Evolutionary conservation across 2,888 invertebrate genomes (phyloP).

Genomic region (Lasioglossum vierecki): DNA sequence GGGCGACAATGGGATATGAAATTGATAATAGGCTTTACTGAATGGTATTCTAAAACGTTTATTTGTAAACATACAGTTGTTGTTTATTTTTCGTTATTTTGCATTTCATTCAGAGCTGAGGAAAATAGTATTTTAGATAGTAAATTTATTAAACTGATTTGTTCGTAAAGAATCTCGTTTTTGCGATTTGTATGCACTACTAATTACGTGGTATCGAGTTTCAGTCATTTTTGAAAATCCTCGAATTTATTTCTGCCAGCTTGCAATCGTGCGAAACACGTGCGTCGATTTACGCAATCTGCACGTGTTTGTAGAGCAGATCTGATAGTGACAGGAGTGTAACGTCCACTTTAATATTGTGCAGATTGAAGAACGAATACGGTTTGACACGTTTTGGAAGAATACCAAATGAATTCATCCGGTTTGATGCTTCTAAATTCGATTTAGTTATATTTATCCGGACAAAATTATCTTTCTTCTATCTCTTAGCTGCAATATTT

Average conservation of each 20-base stretch:
- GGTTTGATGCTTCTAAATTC: background rate
- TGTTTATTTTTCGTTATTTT: background rate
- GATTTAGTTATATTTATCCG: background rate
- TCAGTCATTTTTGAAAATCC: background rate
- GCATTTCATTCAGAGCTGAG: too few species aligned
- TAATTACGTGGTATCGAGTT: background rate
- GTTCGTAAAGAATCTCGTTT: background rate
- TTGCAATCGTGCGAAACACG: background rate
- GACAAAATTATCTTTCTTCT: background rate
- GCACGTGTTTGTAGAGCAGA: constrained; percentile 10
- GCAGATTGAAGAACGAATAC: background rate
- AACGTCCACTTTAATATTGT: constrained; percentile 7
- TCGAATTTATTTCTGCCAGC: background rate
- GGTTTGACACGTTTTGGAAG: constrained; percentile 18
- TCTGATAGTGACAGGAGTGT: constrained; percentile 19
- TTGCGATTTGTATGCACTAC: background rate
- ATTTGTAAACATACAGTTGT: background rate
- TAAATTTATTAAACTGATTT: too few species aligned
- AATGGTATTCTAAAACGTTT: too few species aligned
- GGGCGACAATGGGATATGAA: background rate
- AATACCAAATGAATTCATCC: background rate
- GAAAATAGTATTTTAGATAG: too few species aligned
- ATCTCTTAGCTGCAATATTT: too few species aligned
- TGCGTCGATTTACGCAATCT: constrained; percentile 27
- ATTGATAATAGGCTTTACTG: background rate